phyloP scores from a whole-genome alignment of 2,113 vertebrate genomes.

The Heterotilapia buettikoferi region DNA sequence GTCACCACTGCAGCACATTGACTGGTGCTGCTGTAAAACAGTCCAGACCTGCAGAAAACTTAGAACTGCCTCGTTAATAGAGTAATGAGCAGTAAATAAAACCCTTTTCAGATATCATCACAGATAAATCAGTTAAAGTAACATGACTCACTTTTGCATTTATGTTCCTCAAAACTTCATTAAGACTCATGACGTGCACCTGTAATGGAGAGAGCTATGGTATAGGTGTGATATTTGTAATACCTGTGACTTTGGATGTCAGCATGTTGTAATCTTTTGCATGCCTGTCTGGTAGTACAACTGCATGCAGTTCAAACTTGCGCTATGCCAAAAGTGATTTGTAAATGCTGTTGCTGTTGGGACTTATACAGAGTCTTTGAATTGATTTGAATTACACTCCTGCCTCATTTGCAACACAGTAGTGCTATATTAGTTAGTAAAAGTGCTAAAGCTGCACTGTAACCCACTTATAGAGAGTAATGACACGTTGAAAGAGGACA shows the following conservation, averaged over 20 bases:
- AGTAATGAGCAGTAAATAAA: not conserved
- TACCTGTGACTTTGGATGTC: not conserved
- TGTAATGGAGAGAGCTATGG: not conserved
- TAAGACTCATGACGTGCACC: not conserved
- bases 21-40: not conserved
- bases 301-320: accelerated
- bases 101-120: not conserved
- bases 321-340: not conserved
- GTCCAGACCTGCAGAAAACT: not conserved
- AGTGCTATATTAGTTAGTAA: not conserved
- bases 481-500: conserved; percentile 14
- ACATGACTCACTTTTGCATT: not conserved
- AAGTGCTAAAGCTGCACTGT: not conserved
- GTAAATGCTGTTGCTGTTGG: not conserved
- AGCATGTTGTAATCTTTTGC: not conserved
- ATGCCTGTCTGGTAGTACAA: not conserved
- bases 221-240: not conserved
- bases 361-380: not conserved
- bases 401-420: not conserved
- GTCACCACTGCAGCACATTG: conserved; percentile 6
- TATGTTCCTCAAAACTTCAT: not conserved
- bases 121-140: not conserved
- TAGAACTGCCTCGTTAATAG: not conserved
- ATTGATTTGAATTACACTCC: not conserved
- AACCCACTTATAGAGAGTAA: conserved; percentile 20